A percentile compares a stretch with the other conserved stretches of the same genome.
These are phyloP conservation scores for Hycleus cichorii DNA, from an alignment of 1,140 invertebrate genomes.

Conservation along the genomic window DNA sequence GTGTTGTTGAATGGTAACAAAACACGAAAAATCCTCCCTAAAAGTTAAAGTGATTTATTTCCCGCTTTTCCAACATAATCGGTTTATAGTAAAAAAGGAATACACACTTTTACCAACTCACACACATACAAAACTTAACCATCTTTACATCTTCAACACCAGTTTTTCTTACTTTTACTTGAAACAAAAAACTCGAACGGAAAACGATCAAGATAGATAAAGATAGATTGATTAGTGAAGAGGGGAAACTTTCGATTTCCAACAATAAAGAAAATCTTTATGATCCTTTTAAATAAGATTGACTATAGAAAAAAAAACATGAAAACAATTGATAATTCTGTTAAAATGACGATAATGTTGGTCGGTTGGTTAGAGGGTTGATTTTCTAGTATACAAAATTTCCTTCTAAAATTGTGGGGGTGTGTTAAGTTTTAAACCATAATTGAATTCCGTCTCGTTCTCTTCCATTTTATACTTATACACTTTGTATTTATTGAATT, in stretches of 20 bases:
- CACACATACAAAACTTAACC: too few relatives aligned
- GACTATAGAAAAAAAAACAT: too few relatives aligned
- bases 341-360: too few relatives aligned
- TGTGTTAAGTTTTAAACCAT: slow-evolving; percentile 13
- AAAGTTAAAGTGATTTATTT: slow-evolving; percentile 23
- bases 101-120: too few relatives aligned
- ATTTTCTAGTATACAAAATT: too few relatives aligned
- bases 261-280: slow-evolving; percentile 5
- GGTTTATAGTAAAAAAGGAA: slow-evolving; percentile 12
- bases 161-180: too few relatives aligned
- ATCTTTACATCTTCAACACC: too few relatives aligned
- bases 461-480: too few relatives aligned
- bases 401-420: too few relatives aligned
- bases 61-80: slow-evolving; percentile 20
- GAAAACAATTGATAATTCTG: too few relatives aligned
- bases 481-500: not conserved
- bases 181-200: too few relatives aligned
- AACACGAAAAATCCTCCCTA: slow-evolving; percentile 11
- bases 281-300: not conserved
- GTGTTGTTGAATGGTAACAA: not conserved
- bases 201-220: not conserved
- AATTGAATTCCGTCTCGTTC: slow-evolving; percentile 1
- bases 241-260: slow-evolving; percentile 3
- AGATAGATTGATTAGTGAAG: slow-evolving; percentile 9
- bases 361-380: too few relatives aligned